These are phyloP conservation scores for Camelus bactrianus DNA, from an alignment of 2,113 vertebrate species.

Conservation along the genomic window DNA sequence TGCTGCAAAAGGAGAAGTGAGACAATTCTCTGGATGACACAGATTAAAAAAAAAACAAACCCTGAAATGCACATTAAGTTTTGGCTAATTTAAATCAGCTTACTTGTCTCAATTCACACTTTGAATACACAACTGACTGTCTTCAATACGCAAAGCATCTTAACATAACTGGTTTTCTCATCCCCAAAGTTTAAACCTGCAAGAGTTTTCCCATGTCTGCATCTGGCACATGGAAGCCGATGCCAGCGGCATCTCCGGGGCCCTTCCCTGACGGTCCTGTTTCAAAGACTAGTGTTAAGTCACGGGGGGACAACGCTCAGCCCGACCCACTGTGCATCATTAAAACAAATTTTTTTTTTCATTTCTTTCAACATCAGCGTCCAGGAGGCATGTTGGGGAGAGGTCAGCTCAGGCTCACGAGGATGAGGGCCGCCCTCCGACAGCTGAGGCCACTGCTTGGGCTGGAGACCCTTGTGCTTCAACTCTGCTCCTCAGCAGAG, in stretches of 20 bases:
- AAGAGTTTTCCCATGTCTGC: background rate
- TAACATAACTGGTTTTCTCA: accelerated
- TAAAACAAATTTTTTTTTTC: too few relatives aligned
- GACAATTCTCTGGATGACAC: background rate
- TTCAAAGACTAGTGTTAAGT: accelerated
- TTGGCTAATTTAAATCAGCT: accelerated
- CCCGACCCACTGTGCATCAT: accelerated
- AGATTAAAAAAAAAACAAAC: background rate
- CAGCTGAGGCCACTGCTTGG: background rate
- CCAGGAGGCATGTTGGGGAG: background rate
- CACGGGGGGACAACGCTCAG: accelerated
- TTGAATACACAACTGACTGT: background rate
- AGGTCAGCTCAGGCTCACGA: too few relatives aligned
- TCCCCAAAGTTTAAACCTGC: accelerated
- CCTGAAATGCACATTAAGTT: background rate
- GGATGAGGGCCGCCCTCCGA: accelerated
- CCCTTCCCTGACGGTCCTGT: background rate
- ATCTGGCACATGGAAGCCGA: accelerated
- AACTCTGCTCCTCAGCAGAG: background rate
- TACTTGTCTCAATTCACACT: background rate
- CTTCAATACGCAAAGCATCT: too few relatives aligned
- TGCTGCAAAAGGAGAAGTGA: background rate
- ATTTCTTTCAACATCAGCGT: background rate
- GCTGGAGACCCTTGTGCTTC: background rate
- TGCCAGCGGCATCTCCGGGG: background rate